Base-by-base conservation (phyloP, 2,888 invertebrate genomes). In the Graphium colonna region DNA sequence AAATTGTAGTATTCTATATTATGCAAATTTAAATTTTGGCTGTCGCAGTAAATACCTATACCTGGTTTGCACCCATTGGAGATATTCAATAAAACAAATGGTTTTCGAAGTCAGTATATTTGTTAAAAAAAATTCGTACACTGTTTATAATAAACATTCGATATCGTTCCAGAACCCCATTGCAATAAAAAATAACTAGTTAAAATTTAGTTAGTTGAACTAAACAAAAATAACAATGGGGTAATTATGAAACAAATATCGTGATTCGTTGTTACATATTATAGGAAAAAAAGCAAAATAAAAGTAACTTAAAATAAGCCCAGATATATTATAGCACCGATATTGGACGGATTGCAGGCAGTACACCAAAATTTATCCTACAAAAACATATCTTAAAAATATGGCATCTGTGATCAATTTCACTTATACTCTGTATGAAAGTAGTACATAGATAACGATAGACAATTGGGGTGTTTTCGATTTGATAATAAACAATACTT, bases 81-180 rank as follows among this genome's bases (percentile, higher is more conserved):
- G n/a, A n/a, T n/a, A n/a, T n/a, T n/a, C n/a, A 75, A 73, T 63
- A 71, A 78, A 75, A 73, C 63, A 62, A 57, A 12, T 46, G 43
- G 47, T 60, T 68, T 73, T 73, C 71, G 70, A 65, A 78, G 82
- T 87, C 82, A 87, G 85, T 89, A 83, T 89, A 89, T 81, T 88
- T 85, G 82, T 87, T 87, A 82, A 81, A 82, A n/a, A 52, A 77
- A 80, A 80, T 64, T 79, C 78, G 76, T 83, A 84, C 79, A 85
- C 68, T 69, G 38, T 52, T 52, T 48, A 50, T 50, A 3, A 75
- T 72, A 65, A 64, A 70, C 60, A 58, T 50, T 68, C 73, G 89
- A 81, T 87, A 82, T 76, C 70, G 89, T 89, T 89, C 89, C 89
- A 89, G 89, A 89, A 85, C 85, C 80, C 85, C 89, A 89, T 89